These are phyloP conservation scores for Callionymus lyra DNA, from an alignment of 2,113 vertebrate genomes.

Conservation along the genomic window DNA sequence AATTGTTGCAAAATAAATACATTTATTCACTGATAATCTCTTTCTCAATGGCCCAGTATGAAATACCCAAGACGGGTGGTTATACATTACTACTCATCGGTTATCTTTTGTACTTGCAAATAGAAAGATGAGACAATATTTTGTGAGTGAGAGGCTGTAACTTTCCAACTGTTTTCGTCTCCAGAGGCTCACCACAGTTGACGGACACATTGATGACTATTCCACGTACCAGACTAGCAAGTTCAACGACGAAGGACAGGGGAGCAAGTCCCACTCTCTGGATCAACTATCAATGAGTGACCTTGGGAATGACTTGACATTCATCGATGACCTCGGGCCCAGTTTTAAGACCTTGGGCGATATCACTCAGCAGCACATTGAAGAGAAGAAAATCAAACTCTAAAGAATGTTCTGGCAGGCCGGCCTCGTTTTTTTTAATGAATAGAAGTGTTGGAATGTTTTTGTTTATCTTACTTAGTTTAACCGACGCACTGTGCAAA, in stretches of 20 bases:
- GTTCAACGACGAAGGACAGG: conserved; percentile 61
- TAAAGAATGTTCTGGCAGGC: conserved; percentile 21
- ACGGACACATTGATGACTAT: neutral
- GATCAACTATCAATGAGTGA: conserved; percentile 37
- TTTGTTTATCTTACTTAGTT: conserved; percentile 1
- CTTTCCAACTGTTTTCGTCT: conserved; percentile 1
- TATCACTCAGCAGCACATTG: conserved; percentile 24
- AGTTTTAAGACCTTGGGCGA: conserved; percentile 47
- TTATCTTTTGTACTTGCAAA: too few relatives aligned
- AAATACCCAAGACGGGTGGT: too few relatives aligned
- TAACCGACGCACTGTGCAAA: conserved; percentile 7
- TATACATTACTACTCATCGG: too few relatives aligned
- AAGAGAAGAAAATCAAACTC: conserved; percentile 19
- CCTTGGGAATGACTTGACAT: conserved; percentile 24
- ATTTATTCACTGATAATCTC: too few relatives aligned
- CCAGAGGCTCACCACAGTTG: conserved; percentile 47
- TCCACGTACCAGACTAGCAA: conserved; percentile 18
- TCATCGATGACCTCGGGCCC: conserved; percentile 58
- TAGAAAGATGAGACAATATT: too few relatives aligned
- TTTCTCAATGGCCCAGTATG: too few relatives aligned
- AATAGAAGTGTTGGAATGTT: neutral
- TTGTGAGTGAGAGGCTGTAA: too few relatives aligned
- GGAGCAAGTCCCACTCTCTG: conserved; percentile 36
- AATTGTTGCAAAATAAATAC: too few relatives aligned
- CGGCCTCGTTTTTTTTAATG: neutral